Base-by-base conservation (phyloP, 2,797 vertebrate species). In the Diceros bicornis region DNA sequence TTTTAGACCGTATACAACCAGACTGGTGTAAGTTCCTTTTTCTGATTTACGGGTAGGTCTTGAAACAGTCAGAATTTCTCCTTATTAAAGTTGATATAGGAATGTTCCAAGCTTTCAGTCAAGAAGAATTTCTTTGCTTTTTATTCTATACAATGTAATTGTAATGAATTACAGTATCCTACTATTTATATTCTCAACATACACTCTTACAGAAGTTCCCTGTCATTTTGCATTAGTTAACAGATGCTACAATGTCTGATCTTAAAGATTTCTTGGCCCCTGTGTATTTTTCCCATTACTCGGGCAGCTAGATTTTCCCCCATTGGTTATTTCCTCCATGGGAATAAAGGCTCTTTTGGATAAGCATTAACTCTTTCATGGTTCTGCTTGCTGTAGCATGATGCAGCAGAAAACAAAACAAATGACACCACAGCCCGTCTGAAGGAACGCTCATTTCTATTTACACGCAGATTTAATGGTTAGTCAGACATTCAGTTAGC, bases 41-140 rank as follows among this genome's bases (percentile, higher is more conserved):
- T 79, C 64, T 96, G 84, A 97, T 97, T 98, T 96, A 97, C 21
- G 16, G 29, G n/a, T 68, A 75, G 74, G 37, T 97, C 97, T 97
- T 97, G 89, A 89, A 87, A 91, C 64, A 57, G 84, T 72, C 87
- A 96, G 83, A 9, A 96, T 92, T 77, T 96, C 55, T 89, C 68
- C 41, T 94, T 98, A 90, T 97, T 93, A 97, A 96, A 96, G 88
- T 79, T 86, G 83, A 93, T 98, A 91, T 6, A n/a, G 82, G 72
- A 78, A 95, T 1, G 6, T 94, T 89, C 84, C 77, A 96, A 89
- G 85, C 89, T 97, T 86, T 94, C 94, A 96, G 90, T 98, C 62
- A 91, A 77, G 93, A 96, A 92, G 50, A 94, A 97, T 98, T 98
- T 88, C 89, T 98, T 98, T 96, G 94, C 44, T 96, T 98, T 96